These are phyloP conservation scores for Lampropteryx suffumata DNA, from an alignment of 2,888 invertebrate genomes.

Conservation along the genomic window DNA sequence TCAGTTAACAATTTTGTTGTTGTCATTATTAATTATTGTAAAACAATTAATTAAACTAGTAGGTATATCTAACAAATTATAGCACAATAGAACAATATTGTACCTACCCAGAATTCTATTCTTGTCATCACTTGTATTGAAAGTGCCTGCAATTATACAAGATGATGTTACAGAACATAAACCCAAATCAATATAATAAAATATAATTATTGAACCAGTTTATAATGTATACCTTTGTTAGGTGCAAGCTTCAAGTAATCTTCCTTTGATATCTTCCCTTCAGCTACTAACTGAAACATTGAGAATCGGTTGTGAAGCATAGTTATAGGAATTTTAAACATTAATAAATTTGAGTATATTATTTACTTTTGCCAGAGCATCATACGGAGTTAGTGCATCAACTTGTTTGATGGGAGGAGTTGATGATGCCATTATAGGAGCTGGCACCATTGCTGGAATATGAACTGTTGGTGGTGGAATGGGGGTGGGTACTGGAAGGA, in stretches of 20 bases:
- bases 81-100: slow-evolving; percentile 15
- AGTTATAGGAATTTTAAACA: slow-evolving; percentile 7
- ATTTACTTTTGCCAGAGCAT: slow-evolving; percentile 75
- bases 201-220: neutral
- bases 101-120: slow-evolving; percentile 63
- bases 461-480: slow-evolving; percentile 35
- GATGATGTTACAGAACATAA: slow-evolving; percentile 3
- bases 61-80: no score
- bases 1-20: no score
- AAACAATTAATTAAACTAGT: neutral
- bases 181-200: neutral
- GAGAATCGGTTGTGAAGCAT: slow-evolving; percentile 25
- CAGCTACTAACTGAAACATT: slow-evolving; percentile 76
- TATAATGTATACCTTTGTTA: slow-evolving; percentile 60
- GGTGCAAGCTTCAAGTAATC: slow-evolving; percentile 75
- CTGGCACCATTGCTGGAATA: slow-evolving; percentile 38
- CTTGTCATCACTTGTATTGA: slow-evolving; percentile 49
- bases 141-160: slow-evolving; percentile 56
- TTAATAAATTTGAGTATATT: slow-evolving; percentile 8
- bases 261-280: slow-evolving; percentile 73
- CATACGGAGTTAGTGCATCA: slow-evolving; percentile 50
- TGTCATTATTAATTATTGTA: no score
- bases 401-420: slow-evolving; percentile 27
- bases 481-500: slow-evolving; percentile 21
- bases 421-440: slow-evolving; percentile 44